Evolutionary conservation across 2,888 invertebrate genomes (phyloP), one percentile per base, ranked within the genome.

Genomic region (Ectropis crepuscularia): DNA sequence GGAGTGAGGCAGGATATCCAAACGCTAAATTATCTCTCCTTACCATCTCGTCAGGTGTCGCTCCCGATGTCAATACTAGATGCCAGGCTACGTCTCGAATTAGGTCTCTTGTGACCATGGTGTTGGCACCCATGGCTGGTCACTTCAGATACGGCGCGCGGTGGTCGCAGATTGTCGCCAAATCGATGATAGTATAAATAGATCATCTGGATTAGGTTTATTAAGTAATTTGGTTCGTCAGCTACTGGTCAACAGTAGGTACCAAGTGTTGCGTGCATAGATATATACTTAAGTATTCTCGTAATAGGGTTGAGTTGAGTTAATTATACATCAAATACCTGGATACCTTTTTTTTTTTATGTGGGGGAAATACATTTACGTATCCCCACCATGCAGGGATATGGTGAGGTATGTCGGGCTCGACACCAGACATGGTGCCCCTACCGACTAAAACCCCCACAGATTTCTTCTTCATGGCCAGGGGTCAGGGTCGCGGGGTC

Each of bases 61-160:
- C 78, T 68, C 66, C 61, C 63, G 72, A 71, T 76, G 82, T 90
- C 79, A 90, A 90, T 90, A 90, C 79, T 89, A 87, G 82, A 90
- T 89, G 81, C 67, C 74, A 74, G 80, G 74, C 80, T 76, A 79
- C 76, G 77, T 81, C 82, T 84, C 82, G 71, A 89, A 85, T 85
- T 87, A 85, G 84, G 78, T 74, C 76, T 80, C 70, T 71, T 68
- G 38, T 1, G 54, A 6, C 37, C 53, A 43, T 11, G 6, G 7
- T 11, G 53, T 9, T 10, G 42, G 69, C 77, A 72, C 76, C 79
- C 78, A 74, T 75, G 77, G 54, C 67, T 69, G 74, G 69, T 78
- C 78, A 79, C 76, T 74, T 78, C 70, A 28, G 11, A 38, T 41
- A 49, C 80, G 16, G 16, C 16, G n/a, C n/a, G n/a, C n/a, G n/a